phyloP scores from a whole-genome alignment of 2,113 vertebrate species.

The Atherinomorus stipes region DNA sequence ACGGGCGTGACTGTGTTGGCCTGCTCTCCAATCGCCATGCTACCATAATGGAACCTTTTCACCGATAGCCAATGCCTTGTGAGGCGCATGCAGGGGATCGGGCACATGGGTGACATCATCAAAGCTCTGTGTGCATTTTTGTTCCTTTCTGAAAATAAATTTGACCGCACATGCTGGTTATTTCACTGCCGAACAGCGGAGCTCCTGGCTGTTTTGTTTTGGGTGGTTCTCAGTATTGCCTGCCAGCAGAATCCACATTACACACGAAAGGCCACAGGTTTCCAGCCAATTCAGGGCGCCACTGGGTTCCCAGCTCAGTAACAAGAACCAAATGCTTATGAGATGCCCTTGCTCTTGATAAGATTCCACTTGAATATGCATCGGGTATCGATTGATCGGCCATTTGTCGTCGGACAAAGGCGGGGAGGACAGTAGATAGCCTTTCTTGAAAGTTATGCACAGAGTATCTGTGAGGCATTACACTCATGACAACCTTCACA shows the following conservation, averaged over 20 bases:
- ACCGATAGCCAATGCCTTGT: constrained; percentile 46
- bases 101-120: constrained; percentile 62
- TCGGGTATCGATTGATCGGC: constrained; percentile 60
- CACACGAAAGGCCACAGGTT: constrained; percentile 40
- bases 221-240: constrained; percentile 57
- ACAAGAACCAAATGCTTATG: constrained; percentile 77
- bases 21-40: constrained; percentile 33
- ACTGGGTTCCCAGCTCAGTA: constrained; percentile 34
- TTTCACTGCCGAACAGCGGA: constrained; percentile 32
- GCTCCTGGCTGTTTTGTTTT: constrained; percentile 65
- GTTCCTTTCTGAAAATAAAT: constrained; percentile 63
- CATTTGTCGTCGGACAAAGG: constrained; percentile 52
- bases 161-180: constrained; percentile 28
- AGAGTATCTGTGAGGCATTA: constrained; percentile 77
- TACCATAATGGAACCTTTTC: constrained; percentile 58
- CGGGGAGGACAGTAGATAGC: constrained; percentile 63
- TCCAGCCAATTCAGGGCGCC: constrained; percentile 37
- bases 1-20: constrained; percentile 61
- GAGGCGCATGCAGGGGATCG: constrained; percentile 53
- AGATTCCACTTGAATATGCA: constrained; percentile 48
- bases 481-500: constrained; percentile 57
- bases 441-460: constrained; percentile 55
- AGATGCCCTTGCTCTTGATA: constrained; percentile 44
- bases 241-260: constrained; percentile 57
- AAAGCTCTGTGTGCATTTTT: constrained; percentile 56